Conservation (phyloP, 2,888 invertebrate species). For the Arenicola marina region DNA sequence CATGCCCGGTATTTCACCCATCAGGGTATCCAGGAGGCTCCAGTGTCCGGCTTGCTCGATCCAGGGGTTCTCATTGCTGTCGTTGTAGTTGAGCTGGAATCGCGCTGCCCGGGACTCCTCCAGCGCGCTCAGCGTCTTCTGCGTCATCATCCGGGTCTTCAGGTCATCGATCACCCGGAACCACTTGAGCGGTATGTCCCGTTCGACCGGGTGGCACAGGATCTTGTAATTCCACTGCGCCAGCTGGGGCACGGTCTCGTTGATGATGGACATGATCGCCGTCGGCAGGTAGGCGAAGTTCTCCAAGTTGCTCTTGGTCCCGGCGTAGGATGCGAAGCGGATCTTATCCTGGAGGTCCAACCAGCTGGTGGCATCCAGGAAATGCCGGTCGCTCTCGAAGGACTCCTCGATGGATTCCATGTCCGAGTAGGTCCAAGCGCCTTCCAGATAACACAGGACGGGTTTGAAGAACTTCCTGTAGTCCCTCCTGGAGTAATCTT, state of each 20-base stretch:
- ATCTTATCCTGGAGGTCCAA: slow-evolving; percentile 40
- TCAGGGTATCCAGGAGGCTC: no score
- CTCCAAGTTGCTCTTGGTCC: no score
- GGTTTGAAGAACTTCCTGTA: slow-evolving; percentile 47
- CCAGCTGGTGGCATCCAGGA: slow-evolving; percentile 42
- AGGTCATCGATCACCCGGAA: slow-evolving; percentile 42
- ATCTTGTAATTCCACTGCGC: slow-evolving; percentile 38
- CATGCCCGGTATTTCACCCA: no score
- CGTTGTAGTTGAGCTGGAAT: slow-evolving; percentile 7
- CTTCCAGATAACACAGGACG: slow-evolving; percentile 45
- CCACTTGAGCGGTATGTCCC: slow-evolving; percentile 20
- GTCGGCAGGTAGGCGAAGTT: slow-evolving; percentile 46
- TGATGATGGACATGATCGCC: slow-evolving; percentile 35
- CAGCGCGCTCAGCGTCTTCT: slow-evolving; percentile 17
- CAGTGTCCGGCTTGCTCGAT: no score
- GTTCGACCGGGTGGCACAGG: slow-evolving; percentile 38
- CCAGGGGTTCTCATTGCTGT: no score
- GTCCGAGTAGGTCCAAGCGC: slow-evolving; percentile 40
- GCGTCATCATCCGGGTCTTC: slow-evolving; percentile 22
- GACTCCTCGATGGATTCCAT: slow-evolving; percentile 39
- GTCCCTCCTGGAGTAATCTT: slow-evolving; percentile 35
- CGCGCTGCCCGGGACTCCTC: slow-evolving; percentile 23
- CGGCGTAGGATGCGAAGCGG: no score
- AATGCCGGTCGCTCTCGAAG: slow-evolving; percentile 42
- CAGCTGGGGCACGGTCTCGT: slow-evolving; percentile 23